Evolutionary conservation across 2,888 invertebrate genomes (phyloP), one percentile per base, ranked within the genome.

Genomic region (Acanthacorydalis orientalis): DNA sequence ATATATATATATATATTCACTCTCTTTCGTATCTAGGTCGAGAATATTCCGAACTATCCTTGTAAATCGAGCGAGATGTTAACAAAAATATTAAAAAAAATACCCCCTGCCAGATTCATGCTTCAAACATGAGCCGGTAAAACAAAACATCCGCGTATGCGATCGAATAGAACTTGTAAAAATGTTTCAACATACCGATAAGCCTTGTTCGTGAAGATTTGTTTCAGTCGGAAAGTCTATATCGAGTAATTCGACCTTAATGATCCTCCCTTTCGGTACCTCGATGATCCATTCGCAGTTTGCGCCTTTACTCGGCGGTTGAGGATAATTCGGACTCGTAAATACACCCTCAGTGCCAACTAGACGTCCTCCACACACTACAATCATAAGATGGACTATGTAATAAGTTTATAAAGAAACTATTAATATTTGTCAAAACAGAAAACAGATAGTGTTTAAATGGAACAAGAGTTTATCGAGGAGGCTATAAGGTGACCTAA

Each of bases 261-360:
- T 67, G 47, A 75, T 69, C 51, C 76, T 70, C 0, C 80, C 80
- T 56, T 65, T 63, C 0, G 79, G 77, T 1, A 77, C 80, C 4
- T 59, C 68, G n/a, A 84, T 79, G n/a, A 52, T 64, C 87, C 87
- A 87, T 7, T 64, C 62, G 56, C 88, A 89, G 38, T 70, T 68
- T 47, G 64, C 64, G 34, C 64, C 60, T 4, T 53, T 54, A 1
- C 62, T 60, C 44, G 70, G 67, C 0, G 65, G 59, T 7, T 57
- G 54, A 0, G 86, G 89, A 67, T 87, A 92, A 10, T 78, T 78
- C 0, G 82, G 80, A 10, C 83, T 78, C 42, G 72, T 70, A 40
- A 89, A 72, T 48, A 69, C 70, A 0, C 92, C 93, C 35, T 47
- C 47, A 7, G 42, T 10, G 74, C 72, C 7, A 65, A 71, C 1